Base-by-base conservation (phyloP, 2,797 vertebrate genomes). In the Urophycis tenuis region DNA sequence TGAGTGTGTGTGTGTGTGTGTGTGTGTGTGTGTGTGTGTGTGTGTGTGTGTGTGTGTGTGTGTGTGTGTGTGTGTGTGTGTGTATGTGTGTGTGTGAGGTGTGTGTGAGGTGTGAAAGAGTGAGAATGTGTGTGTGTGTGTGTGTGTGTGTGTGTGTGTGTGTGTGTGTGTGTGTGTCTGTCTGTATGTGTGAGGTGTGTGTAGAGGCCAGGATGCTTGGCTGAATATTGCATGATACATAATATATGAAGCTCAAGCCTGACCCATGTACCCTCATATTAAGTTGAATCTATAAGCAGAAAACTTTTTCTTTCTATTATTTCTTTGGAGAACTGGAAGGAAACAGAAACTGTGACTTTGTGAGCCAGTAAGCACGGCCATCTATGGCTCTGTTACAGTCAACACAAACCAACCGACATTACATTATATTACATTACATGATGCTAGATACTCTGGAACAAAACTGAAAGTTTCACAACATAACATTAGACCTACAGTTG, bases 151-250 rank as follows among this genome's bases (percentile, higher is more conserved):
- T 25, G 3, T 60, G 22, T n/a, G n/a, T n/a, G n/a, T n/a, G n/a
- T n/a, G n/a, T n/a, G n/a, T n/a, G n/a, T n/a, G n/a, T n/a, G n/a
- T n/a, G n/a, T n/a, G 7, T 1, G 45, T 15, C 45, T 22, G 0
- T 3, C 15, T 3, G 19, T 22, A 71, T 71, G 77, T 19, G 75
- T 73, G 45, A 31, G 75, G 25, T 0, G 11, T 74, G 15, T 78
- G 72, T 74, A 75, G 75, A 53, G 9, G 49, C 19, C 41, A 60
- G 49, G 49, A 60, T n/a, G 49, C 49, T 8, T n/a, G 49, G 22
- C 49, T 60, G 49, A 22, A n/a, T n/a, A 60, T 60, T 60, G 49
- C 19, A 8, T 60, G 36, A n/a, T 60, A n/a, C 49, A 60, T 60
- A 60, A 60, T 60, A n/a, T n/a, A 60, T 60, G 49, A 60, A 60